A percentile compares a stretch with the other conserved stretches of the same genome.
phyloP scores from a whole-genome alignment of 2,888 invertebrate species.

The Thalpophila matura region DNA sequence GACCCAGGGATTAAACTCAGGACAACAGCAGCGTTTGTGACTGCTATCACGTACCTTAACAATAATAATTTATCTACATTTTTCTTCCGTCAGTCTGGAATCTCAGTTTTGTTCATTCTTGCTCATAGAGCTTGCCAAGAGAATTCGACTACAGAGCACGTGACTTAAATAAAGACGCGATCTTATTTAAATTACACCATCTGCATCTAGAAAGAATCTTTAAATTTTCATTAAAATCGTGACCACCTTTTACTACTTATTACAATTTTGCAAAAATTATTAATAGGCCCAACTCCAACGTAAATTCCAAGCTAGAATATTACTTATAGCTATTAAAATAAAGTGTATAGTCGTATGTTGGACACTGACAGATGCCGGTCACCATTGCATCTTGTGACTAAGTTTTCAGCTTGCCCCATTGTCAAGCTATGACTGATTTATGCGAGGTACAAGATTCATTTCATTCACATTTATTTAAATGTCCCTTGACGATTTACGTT shows the following conservation, averaged over 20 bases:
- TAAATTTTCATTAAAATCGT: constrained; percentile 19
- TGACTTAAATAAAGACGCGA: no score
- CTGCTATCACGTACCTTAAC: no score
- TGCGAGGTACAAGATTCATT: constrained; percentile 59
- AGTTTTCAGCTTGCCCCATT: constrained; percentile 62
- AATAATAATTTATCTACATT: no score
- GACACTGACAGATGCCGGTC: constrained; percentile 51
- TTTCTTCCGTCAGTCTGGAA: no score
- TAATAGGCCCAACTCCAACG: not conserved
- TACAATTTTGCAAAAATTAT: constrained; percentile 21
- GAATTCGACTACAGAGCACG: no score
- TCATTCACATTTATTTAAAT: constrained; percentile 69
- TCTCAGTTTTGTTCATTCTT: no score
- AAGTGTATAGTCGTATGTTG: constrained; percentile 24
- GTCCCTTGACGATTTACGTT: constrained; percentile 56
- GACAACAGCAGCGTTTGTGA: no score
- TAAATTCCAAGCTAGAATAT: constrained; percentile 14
- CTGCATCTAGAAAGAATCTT: not conserved
- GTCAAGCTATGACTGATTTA: constrained; percentile 66
- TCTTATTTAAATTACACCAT: not conserved
- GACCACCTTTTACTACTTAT: constrained; percentile 17
- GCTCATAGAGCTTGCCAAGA: no score
- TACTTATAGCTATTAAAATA: constrained; percentile 21
- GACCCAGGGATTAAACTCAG: no score
- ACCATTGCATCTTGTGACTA: constrained; percentile 51